A percentile compares a stretch with the other conserved stretches of the same genome.
Evolutionary conservation across 2,888 invertebrate species (phyloP).

Genomic region (Acheta domesticus): DNA sequence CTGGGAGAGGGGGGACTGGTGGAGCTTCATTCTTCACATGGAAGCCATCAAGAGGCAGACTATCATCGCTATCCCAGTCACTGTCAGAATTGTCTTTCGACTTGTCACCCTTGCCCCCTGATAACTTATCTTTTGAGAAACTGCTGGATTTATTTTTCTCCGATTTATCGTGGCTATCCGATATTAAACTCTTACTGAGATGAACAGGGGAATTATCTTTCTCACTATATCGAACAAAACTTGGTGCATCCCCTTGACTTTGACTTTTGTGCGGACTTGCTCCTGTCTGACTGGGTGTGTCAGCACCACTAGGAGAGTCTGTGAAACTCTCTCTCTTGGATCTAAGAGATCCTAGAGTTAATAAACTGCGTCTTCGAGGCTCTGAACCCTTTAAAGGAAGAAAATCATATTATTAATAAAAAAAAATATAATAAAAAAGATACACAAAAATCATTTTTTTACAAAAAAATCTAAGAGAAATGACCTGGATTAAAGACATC

Average conservation of each 20-base stretch:
- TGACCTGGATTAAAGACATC: too few species aligned
- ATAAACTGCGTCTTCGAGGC: conserved; percentile 39
- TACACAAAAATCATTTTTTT: too few species aligned
- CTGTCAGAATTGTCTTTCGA: conserved; percentile 31
- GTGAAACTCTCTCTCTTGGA: conserved; percentile 39
- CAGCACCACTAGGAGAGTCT: conserved; percentile 34
- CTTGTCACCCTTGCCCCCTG: conserved; percentile 21
- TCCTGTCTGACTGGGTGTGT: conserved; percentile 30
- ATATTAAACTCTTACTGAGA: neutral
- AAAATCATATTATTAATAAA: conserved; percentile 1
- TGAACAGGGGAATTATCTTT: neutral
- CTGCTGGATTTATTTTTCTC: neutral
- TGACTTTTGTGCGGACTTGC: conserved; percentile 27
- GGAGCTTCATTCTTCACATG: neutral
- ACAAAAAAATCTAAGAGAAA: too few species aligned
- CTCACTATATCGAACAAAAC: neutral
- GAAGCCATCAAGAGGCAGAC: conserved; percentile 37
- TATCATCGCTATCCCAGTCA: conserved; percentile 40
- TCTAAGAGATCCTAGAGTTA: conserved; percentile 39
- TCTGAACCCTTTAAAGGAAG: conserved; percentile 31
- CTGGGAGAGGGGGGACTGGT: neutral
- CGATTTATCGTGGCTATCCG: neutral
- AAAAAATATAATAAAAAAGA: neutral
- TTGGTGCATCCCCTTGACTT: conserved; percentile 30
- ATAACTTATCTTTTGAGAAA: neutral